These are phyloP conservation scores for Hylomyscus alleni DNA, from an alignment of 2,797 vertebrate genomes.

Conservation along the genomic window DNA sequence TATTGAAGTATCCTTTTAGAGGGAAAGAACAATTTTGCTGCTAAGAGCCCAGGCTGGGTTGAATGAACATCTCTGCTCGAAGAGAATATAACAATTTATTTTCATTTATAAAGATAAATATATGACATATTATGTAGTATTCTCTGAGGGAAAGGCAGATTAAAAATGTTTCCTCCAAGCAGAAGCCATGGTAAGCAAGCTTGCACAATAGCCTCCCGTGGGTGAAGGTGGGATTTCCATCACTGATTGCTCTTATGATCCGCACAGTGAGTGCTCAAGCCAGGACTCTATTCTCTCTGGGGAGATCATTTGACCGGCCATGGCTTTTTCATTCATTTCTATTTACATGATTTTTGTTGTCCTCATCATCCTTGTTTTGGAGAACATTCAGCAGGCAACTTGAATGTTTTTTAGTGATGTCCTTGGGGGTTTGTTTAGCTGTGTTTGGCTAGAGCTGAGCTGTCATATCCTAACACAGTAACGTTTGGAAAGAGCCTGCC, in stretches of 20 bases:
- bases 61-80: neutral
- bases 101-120: constrained; percentile 33
- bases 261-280: neutral
- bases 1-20: neutral
- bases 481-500: neutral
- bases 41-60: neutral
- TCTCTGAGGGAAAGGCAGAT: neutral
- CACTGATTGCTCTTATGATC: constrained; percentile 47
- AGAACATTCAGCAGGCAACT: constrained; percentile 73
- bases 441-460: constrained; percentile 29
- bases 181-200: constrained; percentile 47
- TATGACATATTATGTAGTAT: neutral
- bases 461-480: constrained; percentile 49
- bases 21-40: neutral
- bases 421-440: constrained; percentile 62
- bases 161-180: constrained; percentile 62
- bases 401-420: constrained; percentile 66
- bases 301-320: constrained; percentile 58
- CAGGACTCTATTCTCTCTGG: constrained; percentile 56
- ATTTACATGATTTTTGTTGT: constrained; percentile 75
- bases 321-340: constrained; percentile 56
- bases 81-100: constrained; percentile 5
- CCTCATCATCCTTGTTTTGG: constrained; percentile 69
- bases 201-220: constrained; percentile 72
- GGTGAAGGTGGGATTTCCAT: constrained; percentile 61